phyloP scores from a whole-genome alignment of 2,113 vertebrate species.

The Phaetusa simplex region DNA sequence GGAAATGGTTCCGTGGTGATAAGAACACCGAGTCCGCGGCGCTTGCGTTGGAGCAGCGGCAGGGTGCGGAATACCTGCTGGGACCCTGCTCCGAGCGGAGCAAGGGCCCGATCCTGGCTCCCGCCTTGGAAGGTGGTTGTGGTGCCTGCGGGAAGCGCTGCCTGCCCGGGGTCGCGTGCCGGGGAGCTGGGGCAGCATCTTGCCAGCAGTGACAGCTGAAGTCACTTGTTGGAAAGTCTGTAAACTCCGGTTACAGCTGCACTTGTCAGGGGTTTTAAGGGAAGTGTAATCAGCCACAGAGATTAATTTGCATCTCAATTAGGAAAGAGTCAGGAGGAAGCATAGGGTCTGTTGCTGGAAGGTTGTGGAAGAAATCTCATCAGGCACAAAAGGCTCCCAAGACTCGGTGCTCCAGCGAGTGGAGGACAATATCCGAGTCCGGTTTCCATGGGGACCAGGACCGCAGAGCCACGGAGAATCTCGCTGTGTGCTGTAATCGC shows the following conservation, averaged over 20 bases:
- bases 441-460: slow-evolving; percentile 90
- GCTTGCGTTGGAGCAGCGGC: not conserved
- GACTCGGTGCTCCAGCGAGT: slow-evolving; percentile 79
- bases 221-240: slow-evolving; percentile 82
- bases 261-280: slow-evolving; percentile 91
- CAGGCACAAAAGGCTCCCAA: slow-evolving; percentile 81
- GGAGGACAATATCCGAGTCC: slow-evolving; percentile 80
- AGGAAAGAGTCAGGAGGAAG: slow-evolving; percentile 81
- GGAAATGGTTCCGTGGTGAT: rapidly evolving
- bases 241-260: slow-evolving; percentile 92
- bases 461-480: slow-evolving; percentile 75
- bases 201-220: slow-evolving; percentile 78
- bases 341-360: slow-evolving; percentile 77
- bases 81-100: rapidly evolving
- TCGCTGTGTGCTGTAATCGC: slow-evolving; percentile 68
- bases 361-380: slow-evolving; percentile 86
- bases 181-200: not conserved
- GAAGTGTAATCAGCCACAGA: slow-evolving; percentile 92
- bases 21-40: rapidly evolving
- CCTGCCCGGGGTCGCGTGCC: not conserved
- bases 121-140: not conserved
- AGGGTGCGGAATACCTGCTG: not conserved
- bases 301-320: slow-evolving; percentile 98
- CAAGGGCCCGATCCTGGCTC: not conserved
- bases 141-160: not conserved